These are phyloP conservation scores for Cosmia trapezina DNA, from an alignment of 2,888 invertebrate genomes.

Conservation along the genomic window DNA sequence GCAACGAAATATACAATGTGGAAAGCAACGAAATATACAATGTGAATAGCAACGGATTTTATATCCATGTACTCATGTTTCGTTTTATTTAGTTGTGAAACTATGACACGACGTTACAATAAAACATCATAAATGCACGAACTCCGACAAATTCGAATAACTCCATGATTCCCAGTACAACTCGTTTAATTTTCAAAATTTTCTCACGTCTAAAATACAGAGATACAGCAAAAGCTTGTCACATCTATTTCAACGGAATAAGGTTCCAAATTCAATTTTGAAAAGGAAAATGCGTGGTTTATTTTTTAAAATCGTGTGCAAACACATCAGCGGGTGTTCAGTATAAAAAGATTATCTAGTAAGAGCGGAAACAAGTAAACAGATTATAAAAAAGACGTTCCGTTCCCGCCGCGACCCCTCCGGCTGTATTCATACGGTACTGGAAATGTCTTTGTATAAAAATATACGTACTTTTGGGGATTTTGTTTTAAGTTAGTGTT, in stretches of 20 bases:
- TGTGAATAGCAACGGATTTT: constrained; percentile 17
- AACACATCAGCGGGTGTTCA: constrained; percentile 78
- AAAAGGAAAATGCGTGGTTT: constrained; percentile 31
- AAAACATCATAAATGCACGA: constrained; percentile 49
- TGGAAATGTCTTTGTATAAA: constrained; percentile 43
- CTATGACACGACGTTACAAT: constrained; percentile 40
- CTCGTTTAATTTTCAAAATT: constrained; percentile 38
- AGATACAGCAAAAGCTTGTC: constrained; percentile 12
- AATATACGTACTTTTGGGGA: constrained; percentile 28
- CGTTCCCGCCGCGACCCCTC: constrained; percentile 74
- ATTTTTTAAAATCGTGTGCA: constrained; percentile 70
- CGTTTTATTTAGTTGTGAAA: constrained; percentile 43
- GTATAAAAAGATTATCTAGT: constrained; percentile 86
- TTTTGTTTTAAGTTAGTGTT: constrained; percentile 30
- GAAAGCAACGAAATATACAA: constrained; percentile 15
- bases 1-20: constrained; percentile 14
- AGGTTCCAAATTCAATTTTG: constrained; percentile 25
- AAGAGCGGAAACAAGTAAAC: constrained; percentile 84
- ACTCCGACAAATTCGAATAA: constrained; percentile 38
- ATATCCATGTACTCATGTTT: constrained; percentile 19
- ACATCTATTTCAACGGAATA: constrained; percentile 32
- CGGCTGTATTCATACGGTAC: constrained; percentile 73
- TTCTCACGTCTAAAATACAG: constrained; percentile 40
- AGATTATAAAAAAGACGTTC: constrained; percentile 88
- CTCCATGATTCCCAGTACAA: constrained; percentile 31